Conservation (phyloP, 1,140 invertebrate genomes). For the Lepidurus couesii region DNA sequence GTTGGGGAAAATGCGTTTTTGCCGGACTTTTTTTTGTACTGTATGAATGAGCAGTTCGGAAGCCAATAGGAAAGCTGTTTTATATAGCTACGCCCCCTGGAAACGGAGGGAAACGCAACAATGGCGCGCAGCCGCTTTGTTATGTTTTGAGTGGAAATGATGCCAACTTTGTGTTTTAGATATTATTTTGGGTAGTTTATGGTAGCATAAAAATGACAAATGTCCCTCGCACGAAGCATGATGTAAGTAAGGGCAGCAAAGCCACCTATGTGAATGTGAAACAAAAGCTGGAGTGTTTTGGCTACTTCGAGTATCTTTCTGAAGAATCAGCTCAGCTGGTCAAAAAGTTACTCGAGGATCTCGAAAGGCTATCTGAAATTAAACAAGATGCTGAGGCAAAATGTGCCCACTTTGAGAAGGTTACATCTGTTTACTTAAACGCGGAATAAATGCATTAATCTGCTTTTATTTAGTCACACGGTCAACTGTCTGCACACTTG, state of each 20-base stretch:
- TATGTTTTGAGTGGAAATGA: neutral
- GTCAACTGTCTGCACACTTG: neutral
- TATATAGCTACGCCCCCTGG: neutral
- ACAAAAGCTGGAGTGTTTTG: constrained; percentile 29
- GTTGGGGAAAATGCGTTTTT: too few species aligned
- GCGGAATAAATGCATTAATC: neutral
- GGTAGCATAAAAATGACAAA: neutral
- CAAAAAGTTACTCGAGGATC: constrained; percentile 28
- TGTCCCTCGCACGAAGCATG: neutral
- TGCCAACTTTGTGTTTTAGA: neutral
- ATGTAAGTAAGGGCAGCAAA: neutral
- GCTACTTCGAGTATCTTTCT: constrained; percentile 28
- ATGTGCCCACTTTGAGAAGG: neutral
- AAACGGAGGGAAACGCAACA: neutral
- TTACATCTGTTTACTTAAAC: neutral
- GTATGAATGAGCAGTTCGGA: neutral
- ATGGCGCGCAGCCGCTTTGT: constrained; percentile 17
- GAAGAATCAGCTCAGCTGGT: constrained; percentile 30
- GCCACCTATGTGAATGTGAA: constrained; percentile 21
- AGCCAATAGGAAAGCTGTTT: neutral
- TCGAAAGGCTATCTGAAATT: neutral
- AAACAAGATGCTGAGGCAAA: neutral
- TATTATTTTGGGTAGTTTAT: neutral
- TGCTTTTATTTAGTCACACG: neutral
- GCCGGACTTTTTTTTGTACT: neutral